Evolutionary conservation across 2,797 vertebrate genomes (phyloP), one percentile per base, ranked within the genome.

Genomic region (Oryzias dopingdopingensis): DNA sequence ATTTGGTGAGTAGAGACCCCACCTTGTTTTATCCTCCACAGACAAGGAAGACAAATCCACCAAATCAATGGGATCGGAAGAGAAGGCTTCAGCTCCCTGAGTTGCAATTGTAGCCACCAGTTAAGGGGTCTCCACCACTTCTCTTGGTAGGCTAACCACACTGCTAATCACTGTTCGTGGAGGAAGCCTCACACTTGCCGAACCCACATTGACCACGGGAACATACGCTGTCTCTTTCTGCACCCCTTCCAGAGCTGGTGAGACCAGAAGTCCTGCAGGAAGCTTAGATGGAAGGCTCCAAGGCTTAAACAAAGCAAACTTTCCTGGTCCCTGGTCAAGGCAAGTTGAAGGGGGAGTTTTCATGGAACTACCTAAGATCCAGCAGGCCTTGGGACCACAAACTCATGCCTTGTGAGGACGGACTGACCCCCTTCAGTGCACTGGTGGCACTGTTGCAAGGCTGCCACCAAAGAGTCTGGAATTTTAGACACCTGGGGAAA

Each of bases 231-330:
- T 79, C 1, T 50, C 59, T 1, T 54, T 2, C 1, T 14, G 4
- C 4, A 74, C 64, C 0, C n/a, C 13, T 1, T 68, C 67, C 18
- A 76, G 3, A 1, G 70, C 40, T 6, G 70, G 64, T 0, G 72
- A 76, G 0, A 47, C 55, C 3, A 81, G n/a, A 2, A 77, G 22
- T 0, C 63, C 52, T 1, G n/a, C 59, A 1, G 64, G 62, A 0
- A 77, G 15, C 1, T 49, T 60, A 12, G 16, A 22, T 18, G 18
- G 18, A 18, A 18, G 18, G 18, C 1, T 56, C 62, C 0, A 2
- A 6, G 0, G 58, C 7, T 70, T 55, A 42, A 70, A 66, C 14
- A 70, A 3, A 26, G 24, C 24, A 4, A 6, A 26, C 5, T 4
- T 15, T 4, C 14, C 42, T 16, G 42, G 15, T 14, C 16, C 14